Conservation (phyloP, 2,797 vertebrate genomes). For the Prunella strophiata region DNA sequence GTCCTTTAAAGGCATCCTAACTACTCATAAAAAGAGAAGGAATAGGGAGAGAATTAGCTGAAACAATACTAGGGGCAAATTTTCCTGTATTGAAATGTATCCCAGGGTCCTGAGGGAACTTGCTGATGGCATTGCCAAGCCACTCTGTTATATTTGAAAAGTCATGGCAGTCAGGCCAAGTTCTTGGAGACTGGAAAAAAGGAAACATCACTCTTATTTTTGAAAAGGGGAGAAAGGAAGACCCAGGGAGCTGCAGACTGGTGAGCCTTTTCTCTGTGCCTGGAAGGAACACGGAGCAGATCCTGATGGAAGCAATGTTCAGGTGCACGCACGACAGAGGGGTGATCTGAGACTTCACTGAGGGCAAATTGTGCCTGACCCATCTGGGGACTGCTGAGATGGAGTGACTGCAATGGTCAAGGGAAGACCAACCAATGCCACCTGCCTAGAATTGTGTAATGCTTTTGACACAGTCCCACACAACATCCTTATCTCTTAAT, state of each 20-base stretch:
- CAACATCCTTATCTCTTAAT: background rate
- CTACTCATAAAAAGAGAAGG: background rate
- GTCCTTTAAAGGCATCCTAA: background rate
- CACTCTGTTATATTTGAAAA: background rate
- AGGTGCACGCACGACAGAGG: too few species aligned
- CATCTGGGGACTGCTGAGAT: background rate
- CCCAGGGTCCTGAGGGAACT: background rate
- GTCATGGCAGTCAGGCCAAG: background rate
- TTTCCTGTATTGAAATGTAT: background rate
- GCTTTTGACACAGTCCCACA: rapidly evolving
- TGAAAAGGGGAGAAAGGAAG: background rate
- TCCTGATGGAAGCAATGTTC: background rate
- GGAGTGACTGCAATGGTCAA: background rate
- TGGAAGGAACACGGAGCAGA: background rate
- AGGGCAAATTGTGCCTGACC: too few species aligned
- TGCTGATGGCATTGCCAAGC: background rate
- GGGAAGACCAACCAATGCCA: background rate
- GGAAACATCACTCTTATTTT: background rate
- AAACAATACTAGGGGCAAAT: background rate
- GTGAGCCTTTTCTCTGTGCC: background rate
- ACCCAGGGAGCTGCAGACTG: background rate
- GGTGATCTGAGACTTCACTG: background rate
- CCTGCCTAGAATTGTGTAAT: background rate
- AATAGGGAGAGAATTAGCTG: background rate
- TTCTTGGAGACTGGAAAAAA: background rate